Evolutionary conservation across 2,113 vertebrate species (phyloP).

Genomic region (Notothenia rossii): DNA sequence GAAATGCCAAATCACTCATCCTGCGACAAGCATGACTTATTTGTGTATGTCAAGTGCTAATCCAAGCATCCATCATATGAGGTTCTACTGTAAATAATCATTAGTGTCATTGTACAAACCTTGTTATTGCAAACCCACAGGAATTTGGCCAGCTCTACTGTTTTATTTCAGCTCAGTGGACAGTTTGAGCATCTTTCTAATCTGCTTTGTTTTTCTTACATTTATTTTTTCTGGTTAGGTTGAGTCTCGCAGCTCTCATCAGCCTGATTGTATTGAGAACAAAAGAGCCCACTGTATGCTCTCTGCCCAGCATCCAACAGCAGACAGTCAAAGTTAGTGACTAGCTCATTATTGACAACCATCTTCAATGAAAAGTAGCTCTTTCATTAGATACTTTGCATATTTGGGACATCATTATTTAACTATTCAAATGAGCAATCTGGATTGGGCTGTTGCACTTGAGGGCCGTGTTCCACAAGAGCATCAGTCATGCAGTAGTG

Average conservation of each 20-base stretch:
- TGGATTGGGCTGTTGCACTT: too few relatives aligned
- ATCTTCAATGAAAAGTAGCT: neutral
- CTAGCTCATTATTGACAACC: neutral
- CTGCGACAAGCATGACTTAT: neutral
- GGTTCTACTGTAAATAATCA: neutral
- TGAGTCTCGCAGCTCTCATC: neutral
- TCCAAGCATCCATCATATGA: neutral
- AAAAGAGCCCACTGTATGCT: neutral
- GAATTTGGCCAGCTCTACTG: neutral
- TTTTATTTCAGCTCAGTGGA: neutral
- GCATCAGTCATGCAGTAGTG: too few relatives aligned
- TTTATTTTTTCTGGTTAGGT: neutral
- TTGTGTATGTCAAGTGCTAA: neutral
- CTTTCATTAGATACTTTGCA: neutral
- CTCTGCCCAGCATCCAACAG: neutral
- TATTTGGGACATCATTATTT: neutral
- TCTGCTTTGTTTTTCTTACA: neutral
- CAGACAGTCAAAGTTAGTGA: too few relatives aligned
- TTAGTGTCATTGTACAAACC: neutral
- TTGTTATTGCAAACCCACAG: neutral
- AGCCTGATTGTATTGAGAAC: neutral
- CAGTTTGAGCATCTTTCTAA: neutral
- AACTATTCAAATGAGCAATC: too few relatives aligned
- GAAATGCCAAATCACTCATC: neutral
- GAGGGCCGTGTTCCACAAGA: too few relatives aligned